Base-by-base conservation (phyloP, 2,113 vertebrate species). In the Delphinus delphis region DNA sequence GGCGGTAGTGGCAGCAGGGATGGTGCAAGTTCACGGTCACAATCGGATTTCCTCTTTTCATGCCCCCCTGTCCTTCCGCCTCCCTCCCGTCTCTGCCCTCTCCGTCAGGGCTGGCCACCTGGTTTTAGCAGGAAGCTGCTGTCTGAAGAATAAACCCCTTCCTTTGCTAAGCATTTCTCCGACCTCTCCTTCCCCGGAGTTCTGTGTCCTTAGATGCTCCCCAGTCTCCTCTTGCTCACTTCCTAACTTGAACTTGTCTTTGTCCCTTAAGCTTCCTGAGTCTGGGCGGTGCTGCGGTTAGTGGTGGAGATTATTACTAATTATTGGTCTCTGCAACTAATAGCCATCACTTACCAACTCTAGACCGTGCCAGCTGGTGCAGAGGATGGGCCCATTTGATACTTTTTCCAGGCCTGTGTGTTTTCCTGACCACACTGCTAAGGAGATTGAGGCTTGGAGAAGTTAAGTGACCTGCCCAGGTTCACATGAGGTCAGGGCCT, bases 1-100 rank as follows among this genome's bases (percentile, higher is more conserved):
- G 20, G 21, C 5, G 74, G 44, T 6, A 0, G 25, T 47, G n/a
- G 38, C 47, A 23, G 2, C 1, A 3, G 31, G 26, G 25, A 7
- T 21, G 62, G 60, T 68, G 28, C 20, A 70, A 55, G 68, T 87
- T 68, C 73, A 41, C 0, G 13, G 4, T 67, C 33, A 3, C 25
- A 5, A 3, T 47, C 5, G 1, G 15, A 55, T 77, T 84, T 79
- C 85, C 74, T 71, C 23, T 73, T 58, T 31, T 10, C 13, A 6
- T 8, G 70, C 4, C 2, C 6, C 13, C 8, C 25, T 28, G 47
- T 7, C 14, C 44, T n/a, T 2, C 83, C 3, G 13, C 21, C 44
- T 41, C 33, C 38, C 58, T 55, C 25, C 80, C 0, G 3, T 7
- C 28, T 20, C 93, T 55, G 2, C 81, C 68, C 76, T 50, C 36